Evolutionary conservation across 2,797 vertebrate species (phyloP).

Genomic region (Manis crassicaudata): DNA sequence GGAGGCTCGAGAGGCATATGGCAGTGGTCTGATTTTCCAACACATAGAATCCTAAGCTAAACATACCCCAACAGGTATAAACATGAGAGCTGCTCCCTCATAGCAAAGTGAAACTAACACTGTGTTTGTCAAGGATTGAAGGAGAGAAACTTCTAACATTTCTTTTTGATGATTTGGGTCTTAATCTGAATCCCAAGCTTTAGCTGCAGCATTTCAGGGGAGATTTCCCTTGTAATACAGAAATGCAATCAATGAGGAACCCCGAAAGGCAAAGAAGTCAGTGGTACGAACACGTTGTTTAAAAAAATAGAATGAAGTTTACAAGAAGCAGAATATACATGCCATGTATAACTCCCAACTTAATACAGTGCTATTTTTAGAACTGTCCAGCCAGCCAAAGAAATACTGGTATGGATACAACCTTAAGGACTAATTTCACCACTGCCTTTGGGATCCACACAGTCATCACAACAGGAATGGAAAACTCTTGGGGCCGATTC

Average conservation of each 20-base stretch:
- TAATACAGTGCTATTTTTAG: neutral
- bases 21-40: neutral
- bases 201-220: neutral
- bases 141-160: neutral
- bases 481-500: neutral
- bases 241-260: neutral
- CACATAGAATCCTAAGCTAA: neutral
- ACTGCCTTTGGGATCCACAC: neutral
- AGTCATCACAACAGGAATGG: neutral
- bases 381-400: neutral
- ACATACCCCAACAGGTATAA: too few species aligned
- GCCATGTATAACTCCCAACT: neutral
- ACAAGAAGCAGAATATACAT: neutral
- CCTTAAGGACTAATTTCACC: neutral
- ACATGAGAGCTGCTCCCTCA: neutral
- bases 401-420: neutral
- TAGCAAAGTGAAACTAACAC: neutral
- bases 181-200: neutral
- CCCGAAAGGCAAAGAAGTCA: neutral
- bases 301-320: neutral
- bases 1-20: neutral
- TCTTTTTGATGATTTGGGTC: neutral
- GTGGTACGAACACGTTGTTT: neutral
- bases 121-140: neutral
- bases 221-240: neutral